Percentiles rank a stretch among this genome's conserved stretches.
phyloP scores from a whole-genome alignment of 1,140 invertebrate species.

The Brachionus rotundiformis region DNA sequence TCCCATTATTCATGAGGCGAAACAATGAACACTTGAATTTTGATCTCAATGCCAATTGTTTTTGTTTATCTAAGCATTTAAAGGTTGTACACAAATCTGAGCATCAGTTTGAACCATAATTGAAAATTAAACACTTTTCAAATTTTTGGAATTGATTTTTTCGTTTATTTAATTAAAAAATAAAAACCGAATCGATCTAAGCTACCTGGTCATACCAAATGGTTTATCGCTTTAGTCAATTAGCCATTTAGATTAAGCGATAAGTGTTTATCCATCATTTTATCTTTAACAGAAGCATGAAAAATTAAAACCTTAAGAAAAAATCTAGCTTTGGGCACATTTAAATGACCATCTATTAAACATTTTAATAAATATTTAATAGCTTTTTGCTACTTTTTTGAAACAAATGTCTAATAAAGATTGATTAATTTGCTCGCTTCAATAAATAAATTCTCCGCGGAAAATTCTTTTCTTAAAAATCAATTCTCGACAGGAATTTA shows the following conservation, averaged over 20 bases:
- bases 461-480: background rate
- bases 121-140: background rate
- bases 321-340: background rate
- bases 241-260: background rate
- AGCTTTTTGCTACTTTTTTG: background rate
- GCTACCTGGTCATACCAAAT: background rate
- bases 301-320: background rate
- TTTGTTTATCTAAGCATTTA: conserved; percentile 6
- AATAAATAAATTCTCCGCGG: background rate
- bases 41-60: background rate
- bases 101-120: background rate
- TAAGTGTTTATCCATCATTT: conserved; percentile 1
- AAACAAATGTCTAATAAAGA: background rate
- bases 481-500: background rate
- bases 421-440: conserved; percentile 11
- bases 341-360: background rate
- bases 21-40: conserved; percentile 11
- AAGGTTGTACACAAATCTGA: background rate
- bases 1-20: conserved; percentile 13
- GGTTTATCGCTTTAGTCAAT: background rate
- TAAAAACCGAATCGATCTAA: background rate
- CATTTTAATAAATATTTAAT: conserved; percentile 5
- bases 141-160: background rate
- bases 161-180: background rate
- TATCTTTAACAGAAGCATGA: background rate